A percentile compares a stretch with the other conserved stretches of the same genome.
phyloP scores from a whole-genome alignment of 1,140 invertebrate species.

The Dufourea novaeangliae region DNA sequence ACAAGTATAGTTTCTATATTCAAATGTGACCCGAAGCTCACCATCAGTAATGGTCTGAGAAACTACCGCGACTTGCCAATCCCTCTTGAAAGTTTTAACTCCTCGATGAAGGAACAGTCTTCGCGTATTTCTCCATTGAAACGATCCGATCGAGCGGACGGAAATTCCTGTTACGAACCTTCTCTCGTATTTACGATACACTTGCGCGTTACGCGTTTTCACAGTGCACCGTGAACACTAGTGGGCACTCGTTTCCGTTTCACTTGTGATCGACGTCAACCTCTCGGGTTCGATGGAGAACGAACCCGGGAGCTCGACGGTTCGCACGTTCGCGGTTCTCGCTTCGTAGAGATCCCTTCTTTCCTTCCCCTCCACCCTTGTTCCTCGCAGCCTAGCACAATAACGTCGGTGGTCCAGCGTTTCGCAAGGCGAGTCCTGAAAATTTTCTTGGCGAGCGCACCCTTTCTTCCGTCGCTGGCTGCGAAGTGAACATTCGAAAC shows the following conservation, averaged over 20 bases:
- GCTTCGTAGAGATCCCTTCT: background rate
- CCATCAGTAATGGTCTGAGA: conserved; percentile 1
- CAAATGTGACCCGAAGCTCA: no score
- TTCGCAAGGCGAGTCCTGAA: conserved; percentile 49
- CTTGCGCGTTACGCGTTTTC: conserved; percentile 8
- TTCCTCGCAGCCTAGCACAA: conserved; percentile 3
- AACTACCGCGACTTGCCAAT: background rate
- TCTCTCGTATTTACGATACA: conserved; percentile 13
- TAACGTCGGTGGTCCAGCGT: conserved; percentile 49
- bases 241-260: conserved; percentile 29
- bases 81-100: background rate
- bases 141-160: background rate
- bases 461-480: conserved; percentile 55
- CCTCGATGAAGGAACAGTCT: background rate
- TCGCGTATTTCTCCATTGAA: background rate
- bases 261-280: background rate
- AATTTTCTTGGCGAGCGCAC: conserved; percentile 64
- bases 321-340: conserved; percentile 24
- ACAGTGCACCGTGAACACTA: no score
- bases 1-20: no score
- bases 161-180: background rate
- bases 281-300: background rate
- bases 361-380: background rate
- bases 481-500: conserved; percentile 51
- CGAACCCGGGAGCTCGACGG: background rate